Base-by-base conservation (phyloP, 2,888 invertebrate genomes). In the Scaptomyza polygonia region DNA sequence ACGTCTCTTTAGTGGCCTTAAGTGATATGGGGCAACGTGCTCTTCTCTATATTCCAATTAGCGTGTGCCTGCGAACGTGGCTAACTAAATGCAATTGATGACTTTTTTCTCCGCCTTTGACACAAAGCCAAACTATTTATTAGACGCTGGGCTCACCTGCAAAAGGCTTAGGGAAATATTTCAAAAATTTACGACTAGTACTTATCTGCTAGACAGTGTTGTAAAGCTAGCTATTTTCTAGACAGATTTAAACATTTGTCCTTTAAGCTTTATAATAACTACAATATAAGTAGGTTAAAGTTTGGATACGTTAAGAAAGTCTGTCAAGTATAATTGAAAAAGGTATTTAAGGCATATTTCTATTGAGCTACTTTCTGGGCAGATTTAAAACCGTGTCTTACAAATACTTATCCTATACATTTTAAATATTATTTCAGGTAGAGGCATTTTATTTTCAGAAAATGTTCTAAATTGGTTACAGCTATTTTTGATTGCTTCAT, bases 1-100 rank as follows among this genome's bases (percentile, higher is more conserved):
- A 43, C 61, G 49, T 68, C 66, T 72, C 72, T 65, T 72, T 78
- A 67, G 65, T 59, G 70, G 69, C 62, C 62, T 51, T 75, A 65
- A 79, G 73, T 77, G 67, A 65, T 73, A 73, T 70, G 51, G 48
- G 59, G 32, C 73, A 64, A 69, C 64, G 67, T 64, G 58, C 55
- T 40, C n/a, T 49, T 48, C 27, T 21, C 48, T 18, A 48, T 11
- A 36, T 52, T 29, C 71, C 72, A 69, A 69, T 69, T 64, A 71
- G 66, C 40, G 8, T 59, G 9, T 59, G 64, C 18, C 25, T 52
- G 42, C 9, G 18, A 32, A 51, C 14, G 40, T 29, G 14, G 42
- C 27, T 29, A 29, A 47, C 6, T 30, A 61, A 32, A 62, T 62
- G 16, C 62, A 51, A 62, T 48, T 40, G 61, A 59, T 27, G 39